These are phyloP conservation scores for Pluvianellus socialis DNA, from an alignment of 2,113 vertebrate species.

Conservation along the genomic window DNA sequence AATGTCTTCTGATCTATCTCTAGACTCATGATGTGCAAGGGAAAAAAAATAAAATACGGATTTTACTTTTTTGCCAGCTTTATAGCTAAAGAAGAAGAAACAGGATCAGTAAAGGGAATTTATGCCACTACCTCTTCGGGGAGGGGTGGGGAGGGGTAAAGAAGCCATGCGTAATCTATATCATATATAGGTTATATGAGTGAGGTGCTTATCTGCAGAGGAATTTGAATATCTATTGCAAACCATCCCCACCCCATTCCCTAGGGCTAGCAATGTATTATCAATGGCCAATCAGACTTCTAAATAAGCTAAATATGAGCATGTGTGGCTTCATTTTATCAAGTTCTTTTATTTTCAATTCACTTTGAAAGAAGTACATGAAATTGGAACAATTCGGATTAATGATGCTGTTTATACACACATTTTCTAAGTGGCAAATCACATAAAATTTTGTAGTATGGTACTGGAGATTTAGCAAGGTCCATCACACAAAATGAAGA, in stretches of 20 bases:
- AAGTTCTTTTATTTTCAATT: conserved; percentile 4
- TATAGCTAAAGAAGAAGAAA: background rate
- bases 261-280: background rate
- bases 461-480: conserved; percentile 54
- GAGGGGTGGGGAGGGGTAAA: background rate
- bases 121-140: background rate
- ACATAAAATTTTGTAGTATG: conserved; percentile 25
- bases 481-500: conserved; percentile 32
- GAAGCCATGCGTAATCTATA: background rate
- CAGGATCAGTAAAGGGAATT: background rate
- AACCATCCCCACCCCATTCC: background rate
- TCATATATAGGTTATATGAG: background rate
- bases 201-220: background rate
- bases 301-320: background rate
- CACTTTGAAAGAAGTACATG: background rate
- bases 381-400: conserved; percentile 17
- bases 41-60: background rate
- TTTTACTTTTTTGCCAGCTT: conserved; percentile 13
- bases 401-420: conserved; percentile 48
- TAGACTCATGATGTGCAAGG: background rate
- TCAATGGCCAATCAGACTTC: background rate
- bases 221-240: background rate
- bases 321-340: background rate
- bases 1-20: conserved; percentile 28
- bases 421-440: conserved; percentile 40